A percentile compares a stretch with the other conserved stretches of the same genome.
Evolutionary conservation across 1,140 invertebrate genomes (phyloP).

Genomic region (Medauroidea extradentata): DNA sequence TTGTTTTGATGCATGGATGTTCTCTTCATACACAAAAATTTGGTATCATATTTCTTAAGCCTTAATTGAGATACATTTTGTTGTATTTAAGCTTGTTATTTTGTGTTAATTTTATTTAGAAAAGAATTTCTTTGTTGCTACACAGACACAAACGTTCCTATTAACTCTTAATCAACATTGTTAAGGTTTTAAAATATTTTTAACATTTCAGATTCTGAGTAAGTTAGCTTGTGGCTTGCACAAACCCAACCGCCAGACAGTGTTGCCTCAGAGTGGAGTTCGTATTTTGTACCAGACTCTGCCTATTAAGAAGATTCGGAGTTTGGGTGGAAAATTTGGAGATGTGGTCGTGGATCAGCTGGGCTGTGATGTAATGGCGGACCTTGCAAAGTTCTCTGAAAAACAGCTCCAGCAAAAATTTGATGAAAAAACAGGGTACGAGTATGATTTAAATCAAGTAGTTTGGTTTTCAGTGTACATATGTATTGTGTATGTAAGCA

Average conservation of each 20-base stretch:
- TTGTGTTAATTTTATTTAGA: too few species aligned
- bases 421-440: conserved; percentile 80
- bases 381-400: conserved; percentile 64
- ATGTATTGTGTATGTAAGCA: background rate
- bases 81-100: too few species aligned
- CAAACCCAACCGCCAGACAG: conserved; percentile 91
- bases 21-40: too few species aligned
- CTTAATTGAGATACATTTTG: too few species aligned
- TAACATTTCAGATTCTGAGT: conserved; percentile 70
- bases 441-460: background rate
- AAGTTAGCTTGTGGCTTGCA: conserved; percentile 91
- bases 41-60: too few species aligned
- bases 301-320: conserved; percentile 72
- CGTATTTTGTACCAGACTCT: conserved; percentile 59
- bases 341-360: conserved; percentile 64
- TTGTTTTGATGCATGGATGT: too few species aligned
- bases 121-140: too few species aligned
- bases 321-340: conserved; percentile 87
- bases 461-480: background rate
- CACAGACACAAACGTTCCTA: too few species aligned
- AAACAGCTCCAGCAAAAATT: conserved; percentile 65
- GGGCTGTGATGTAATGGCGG: conserved; percentile 70
- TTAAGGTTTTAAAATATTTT: too few species aligned
- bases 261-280: conserved; percentile 68
- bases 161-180: too few species aligned